Evolutionary conservation across 1,140 invertebrate species (phyloP), one percentile per base, ranked within the genome.

Genomic region (Heliconius eleuchia): DNA sequence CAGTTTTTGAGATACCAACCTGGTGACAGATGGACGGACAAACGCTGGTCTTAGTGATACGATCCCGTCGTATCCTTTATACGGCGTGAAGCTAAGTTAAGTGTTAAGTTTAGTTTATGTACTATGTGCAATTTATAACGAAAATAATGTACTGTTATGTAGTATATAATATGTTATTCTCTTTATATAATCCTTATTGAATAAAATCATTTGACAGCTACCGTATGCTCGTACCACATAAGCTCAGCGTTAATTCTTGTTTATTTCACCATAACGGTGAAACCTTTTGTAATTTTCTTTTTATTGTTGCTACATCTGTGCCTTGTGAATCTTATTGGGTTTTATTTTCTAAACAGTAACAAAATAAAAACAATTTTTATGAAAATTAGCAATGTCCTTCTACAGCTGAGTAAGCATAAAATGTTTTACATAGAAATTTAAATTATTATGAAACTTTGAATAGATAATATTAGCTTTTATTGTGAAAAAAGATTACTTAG

Each of bases 391-490:
- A 23, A 23, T 23, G 55, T 8, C 55, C 55, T 57, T 57, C n/a
- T n/a, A 57, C 55, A 3, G 6, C n/a, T 3, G 60, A 66, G 9
- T 66, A n/a, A 27, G 60, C 60, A 66, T 27, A 66, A 66, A 66
- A 66, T 66, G 23, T 11, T 57, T 66, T 66, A 13, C 23, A 30
- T 5, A 66, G 13, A 66, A 16, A 66, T 27, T 1, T 1, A 30
- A 66, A 66, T 66, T 13, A 30, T 66, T 27, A 30, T 66, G 60
- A 27, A 66, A 66, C 23, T 16, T 66, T 30, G 23, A 27, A 66
- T 23, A 57, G 55, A 66, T 30, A 66, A 66, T 66, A 66, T 30
- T 66, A 66, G 60, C 60, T 66, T 66, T 66, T 30, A 66, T 66
- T 66, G 0, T 66, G n/a, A 23, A n/a, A 66, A 60, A 30, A 27